phyloP scores from a whole-genome alignment of 2,113 vertebrate species.

The human region GRCh38 chr15:91534001-91534500 shows the following conservation, averaged over 20 bases:
- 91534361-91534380: neutral
- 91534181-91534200: neutral
- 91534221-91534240: neutral
- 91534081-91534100: too few relatives aligned
- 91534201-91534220: neutral
- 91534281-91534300: neutral
- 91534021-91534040: accelerated
- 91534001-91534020: neutral
- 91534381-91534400: too few relatives aligned
- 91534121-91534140: neutral
- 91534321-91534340: neutral
- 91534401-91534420: neutral
- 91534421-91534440: accelerated
- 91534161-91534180: neutral
- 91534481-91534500: neutral
- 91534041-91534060: neutral
- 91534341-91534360: neutral
- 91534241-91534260: neutral
- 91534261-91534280: neutral
- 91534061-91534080: neutral
- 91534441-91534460: accelerated
- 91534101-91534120: too few relatives aligned
- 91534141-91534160: neutral
- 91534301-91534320: neutral
- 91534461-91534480: neutral